Percentiles rank a stretch among this genome's conserved stretches.
Evolutionary conservation across 1,140 invertebrate genomes (phyloP).

Genomic region (Drosophila tristis): DNA sequence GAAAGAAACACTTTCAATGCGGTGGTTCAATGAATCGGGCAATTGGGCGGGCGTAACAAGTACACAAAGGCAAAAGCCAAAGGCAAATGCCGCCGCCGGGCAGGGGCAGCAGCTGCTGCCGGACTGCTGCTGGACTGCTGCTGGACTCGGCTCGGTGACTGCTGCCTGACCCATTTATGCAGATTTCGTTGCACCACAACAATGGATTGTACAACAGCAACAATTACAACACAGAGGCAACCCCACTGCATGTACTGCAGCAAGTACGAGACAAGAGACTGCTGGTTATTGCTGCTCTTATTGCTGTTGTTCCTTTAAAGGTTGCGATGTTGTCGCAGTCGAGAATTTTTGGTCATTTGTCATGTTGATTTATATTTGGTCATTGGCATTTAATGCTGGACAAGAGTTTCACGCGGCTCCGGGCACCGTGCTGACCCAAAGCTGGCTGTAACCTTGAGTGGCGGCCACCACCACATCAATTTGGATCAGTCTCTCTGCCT

Average conservation of each 20-base stretch:
- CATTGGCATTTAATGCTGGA: constrained; percentile 77
- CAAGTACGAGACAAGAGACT: constrained; percentile 53
- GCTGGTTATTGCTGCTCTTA: constrained; percentile 31
- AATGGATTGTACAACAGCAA: constrained; percentile 56
- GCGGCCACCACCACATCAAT: neutral
- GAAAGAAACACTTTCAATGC: constrained; percentile 46
- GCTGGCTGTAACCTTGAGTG: constrained; percentile 62
- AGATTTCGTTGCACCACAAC: constrained; percentile 64
- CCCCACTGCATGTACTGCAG: constrained; percentile 34
- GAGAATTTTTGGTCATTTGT: constrained; percentile 75
- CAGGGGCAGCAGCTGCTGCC: constrained; percentile 1
- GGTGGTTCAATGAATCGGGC: constrained; percentile 25
- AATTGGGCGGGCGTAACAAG: constrained; percentile 52
- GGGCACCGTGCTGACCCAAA: constrained; percentile 56
- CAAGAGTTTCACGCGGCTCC: constrained; percentile 71
- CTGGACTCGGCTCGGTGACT: neutral
- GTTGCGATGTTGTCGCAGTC: constrained; percentile 46
- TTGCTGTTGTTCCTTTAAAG: constrained; percentile 22
- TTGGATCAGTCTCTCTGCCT: constrained; percentile 9
- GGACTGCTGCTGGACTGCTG: neutral
- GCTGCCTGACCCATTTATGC: constrained; percentile 73
- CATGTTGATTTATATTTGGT: constrained; percentile 80
- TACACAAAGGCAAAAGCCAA: constrained; percentile 56
- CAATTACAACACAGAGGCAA: constrained; percentile 22
- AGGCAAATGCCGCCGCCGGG: constrained; percentile 28